Conservation (phyloP, 2,888 invertebrate genomes). For the Achlya flavicornis region DNA sequence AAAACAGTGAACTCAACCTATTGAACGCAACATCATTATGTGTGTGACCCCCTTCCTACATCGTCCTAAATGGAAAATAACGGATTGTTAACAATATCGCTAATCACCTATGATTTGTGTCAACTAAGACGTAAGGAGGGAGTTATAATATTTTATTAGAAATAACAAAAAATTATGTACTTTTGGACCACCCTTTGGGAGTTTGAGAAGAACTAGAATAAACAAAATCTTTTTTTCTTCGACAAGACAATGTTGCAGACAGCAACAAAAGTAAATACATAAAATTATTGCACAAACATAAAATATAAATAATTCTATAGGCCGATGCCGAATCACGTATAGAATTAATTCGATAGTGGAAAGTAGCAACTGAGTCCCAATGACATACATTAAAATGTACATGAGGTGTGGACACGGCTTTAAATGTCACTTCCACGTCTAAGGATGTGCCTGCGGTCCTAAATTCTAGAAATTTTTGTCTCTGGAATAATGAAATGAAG, state of each 20-base stretch:
- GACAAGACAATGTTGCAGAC: slow-evolving; percentile 1
- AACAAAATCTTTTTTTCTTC: neutral
- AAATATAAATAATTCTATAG: slow-evolving; percentile 32
- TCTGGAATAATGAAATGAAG: too few relatives aligned
- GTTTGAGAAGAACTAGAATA: neutral
- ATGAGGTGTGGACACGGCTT: neutral
- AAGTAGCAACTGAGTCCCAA: slow-evolving; percentile 35
- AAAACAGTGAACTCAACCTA: neutral
- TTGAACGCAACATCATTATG: neutral
- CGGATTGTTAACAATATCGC: neutral
- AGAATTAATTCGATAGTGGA: slow-evolving; percentile 44
- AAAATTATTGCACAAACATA: slow-evolving; percentile 6
- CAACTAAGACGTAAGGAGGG: neutral
- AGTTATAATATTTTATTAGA: too few relatives aligned
- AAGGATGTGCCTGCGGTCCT: neutral
- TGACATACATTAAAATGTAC: slow-evolving; percentile 27
- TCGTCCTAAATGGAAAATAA: neutral
- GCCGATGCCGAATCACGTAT: slow-evolving; percentile 27
- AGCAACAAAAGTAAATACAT: slow-evolving; percentile 5
- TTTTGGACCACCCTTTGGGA: neutral
- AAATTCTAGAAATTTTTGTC: neutral
- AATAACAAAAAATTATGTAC: neutral
- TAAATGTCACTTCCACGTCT: neutral
- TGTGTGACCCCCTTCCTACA: neutral
- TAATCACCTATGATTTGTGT: neutral